phyloP scores from a whole-genome alignment of 2,888 invertebrate species.

The Drosophila tanythrix region DNA sequence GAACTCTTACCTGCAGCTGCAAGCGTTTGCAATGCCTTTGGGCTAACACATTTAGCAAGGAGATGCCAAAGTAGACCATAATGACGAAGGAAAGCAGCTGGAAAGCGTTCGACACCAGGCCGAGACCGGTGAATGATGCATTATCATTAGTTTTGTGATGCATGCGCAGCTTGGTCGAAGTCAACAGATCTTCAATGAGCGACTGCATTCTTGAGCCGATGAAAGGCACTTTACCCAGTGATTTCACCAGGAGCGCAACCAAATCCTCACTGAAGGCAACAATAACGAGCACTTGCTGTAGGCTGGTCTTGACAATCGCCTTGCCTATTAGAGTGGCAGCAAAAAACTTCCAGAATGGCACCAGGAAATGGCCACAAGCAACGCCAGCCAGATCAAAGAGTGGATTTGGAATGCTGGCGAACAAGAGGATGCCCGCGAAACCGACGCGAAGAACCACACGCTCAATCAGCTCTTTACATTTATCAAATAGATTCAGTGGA shows the following conservation, averaged over 20 bases:
- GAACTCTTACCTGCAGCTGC: conserved; percentile 81
- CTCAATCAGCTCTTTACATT: conserved; percentile 93
- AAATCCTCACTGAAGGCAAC: conserved; percentile 97
- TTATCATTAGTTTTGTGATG: conserved; percentile 84
- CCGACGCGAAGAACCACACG: conserved; percentile 96
- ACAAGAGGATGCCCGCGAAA: conserved; percentile 97
- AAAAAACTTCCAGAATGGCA: conserved; percentile 99
- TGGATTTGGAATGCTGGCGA: conserved; percentile 98
- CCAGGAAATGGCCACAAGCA: conserved; percentile 98
- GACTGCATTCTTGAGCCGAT: conserved; percentile 93
- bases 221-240: conserved; percentile 89
- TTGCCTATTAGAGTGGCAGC: conserved; percentile 99
- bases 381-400: conserved; percentile 99
- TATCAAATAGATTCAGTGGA: conserved; percentile 87
- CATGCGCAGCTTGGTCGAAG: conserved; percentile 93
- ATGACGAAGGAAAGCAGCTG: conserved; percentile 95
- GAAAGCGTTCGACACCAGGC: conserved; percentile 88
- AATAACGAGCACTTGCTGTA: conserved; percentile 98
- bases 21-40: conserved; percentile 92
- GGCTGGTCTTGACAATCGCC: conserved; percentile 98
- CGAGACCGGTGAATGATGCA: conserved; percentile 85
- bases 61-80: conserved; percentile 97
- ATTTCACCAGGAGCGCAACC: conserved; percentile 89
- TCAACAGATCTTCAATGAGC: conserved; percentile 93
- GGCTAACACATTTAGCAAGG: conserved; percentile 98